Conservation (phyloP, 64 coral and sea anemone genomes). For the Hydrozoanthus tunicans region DNA sequence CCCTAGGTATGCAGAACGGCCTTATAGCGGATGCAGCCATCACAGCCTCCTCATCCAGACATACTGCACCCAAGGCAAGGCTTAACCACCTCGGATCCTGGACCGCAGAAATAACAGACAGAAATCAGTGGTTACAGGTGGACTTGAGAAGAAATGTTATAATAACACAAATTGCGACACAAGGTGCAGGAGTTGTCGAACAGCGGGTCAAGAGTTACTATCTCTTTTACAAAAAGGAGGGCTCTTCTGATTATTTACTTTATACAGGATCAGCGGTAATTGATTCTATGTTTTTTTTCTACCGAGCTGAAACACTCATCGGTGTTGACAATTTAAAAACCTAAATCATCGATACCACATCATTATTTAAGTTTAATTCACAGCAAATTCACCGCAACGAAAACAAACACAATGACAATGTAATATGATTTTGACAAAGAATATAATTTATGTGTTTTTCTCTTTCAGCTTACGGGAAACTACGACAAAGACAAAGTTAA, state of each 20-base stretch:
- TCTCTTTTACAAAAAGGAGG: neutral
- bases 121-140: neutral
- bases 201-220: slow-evolving; percentile 16
- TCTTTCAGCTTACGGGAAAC: neutral
- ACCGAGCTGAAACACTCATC: too few relatives aligned
- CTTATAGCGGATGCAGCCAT: neutral
- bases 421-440: neutral
- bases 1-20: slow-evolving; percentile 18
- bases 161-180: neutral
- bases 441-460: neutral
- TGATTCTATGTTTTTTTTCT: too few relatives aligned
- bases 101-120: neutral
- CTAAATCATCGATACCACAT: too few relatives aligned
- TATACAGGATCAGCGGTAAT: too few relatives aligned
- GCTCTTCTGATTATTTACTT: too few relatives aligned
- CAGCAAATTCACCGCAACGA: too few relatives aligned
- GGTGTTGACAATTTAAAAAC: too few relatives aligned
- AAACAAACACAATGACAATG: too few relatives aligned
- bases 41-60: neutral
- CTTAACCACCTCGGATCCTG: neutral
- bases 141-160: neutral
- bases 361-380: too few relatives aligned
- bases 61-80: too few relatives aligned
- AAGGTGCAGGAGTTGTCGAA: neutral
- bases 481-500: neutral